A percentile compares a stretch with the other conserved stretches of the same genome.
Conservation (phyloP, 2,888 invertebrate species). For the Zeuzera pyrina region DNA sequence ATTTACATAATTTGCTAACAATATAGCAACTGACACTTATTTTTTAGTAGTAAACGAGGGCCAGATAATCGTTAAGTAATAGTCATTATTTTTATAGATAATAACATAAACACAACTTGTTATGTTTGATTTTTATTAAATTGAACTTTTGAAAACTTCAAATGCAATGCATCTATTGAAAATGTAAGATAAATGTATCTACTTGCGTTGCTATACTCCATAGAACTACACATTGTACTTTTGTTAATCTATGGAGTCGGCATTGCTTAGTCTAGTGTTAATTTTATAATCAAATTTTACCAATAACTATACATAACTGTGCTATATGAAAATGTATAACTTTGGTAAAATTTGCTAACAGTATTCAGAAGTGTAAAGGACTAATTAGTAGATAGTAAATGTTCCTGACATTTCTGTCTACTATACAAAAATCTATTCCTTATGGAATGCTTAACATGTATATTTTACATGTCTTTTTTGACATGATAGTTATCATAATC, state of each 20-base stretch:
- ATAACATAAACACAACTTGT: constrained; percentile 46
- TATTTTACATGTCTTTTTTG: constrained; percentile 58
- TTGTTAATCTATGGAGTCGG: constrained; percentile 2
- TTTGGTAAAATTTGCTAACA: constrained; percentile 37
- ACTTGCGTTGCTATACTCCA: constrained; percentile 44
- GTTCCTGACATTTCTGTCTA: constrained; percentile 26
- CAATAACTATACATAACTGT: constrained; percentile 12
- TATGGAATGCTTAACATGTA: constrained; percentile 42
- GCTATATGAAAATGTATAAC: constrained; percentile 6
- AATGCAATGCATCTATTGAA: constrained; percentile 71
- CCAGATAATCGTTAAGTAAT: constrained; percentile 30
- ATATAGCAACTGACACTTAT: too few relatives aligned
- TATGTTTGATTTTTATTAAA: constrained; percentile 68
- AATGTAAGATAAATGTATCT: constrained; percentile 70
- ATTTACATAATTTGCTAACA: too few relatives aligned
- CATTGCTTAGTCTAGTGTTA: constrained; percentile 5
- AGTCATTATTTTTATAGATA: constrained; percentile 46
- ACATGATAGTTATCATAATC: constrained; percentile 42
- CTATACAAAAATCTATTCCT: constrained; percentile 36
- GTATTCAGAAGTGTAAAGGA: constrained; percentile 31
- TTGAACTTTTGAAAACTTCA: constrained; percentile 63
- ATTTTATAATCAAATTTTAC: constrained; percentile 33
- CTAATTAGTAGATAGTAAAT: constrained; percentile 14
- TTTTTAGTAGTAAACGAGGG: too few relatives aligned
- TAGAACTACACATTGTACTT: constrained; percentile 21